Conservation (phyloP, 1,140 invertebrate genomes). For the Lordiphosa stackelbergi region DNA sequence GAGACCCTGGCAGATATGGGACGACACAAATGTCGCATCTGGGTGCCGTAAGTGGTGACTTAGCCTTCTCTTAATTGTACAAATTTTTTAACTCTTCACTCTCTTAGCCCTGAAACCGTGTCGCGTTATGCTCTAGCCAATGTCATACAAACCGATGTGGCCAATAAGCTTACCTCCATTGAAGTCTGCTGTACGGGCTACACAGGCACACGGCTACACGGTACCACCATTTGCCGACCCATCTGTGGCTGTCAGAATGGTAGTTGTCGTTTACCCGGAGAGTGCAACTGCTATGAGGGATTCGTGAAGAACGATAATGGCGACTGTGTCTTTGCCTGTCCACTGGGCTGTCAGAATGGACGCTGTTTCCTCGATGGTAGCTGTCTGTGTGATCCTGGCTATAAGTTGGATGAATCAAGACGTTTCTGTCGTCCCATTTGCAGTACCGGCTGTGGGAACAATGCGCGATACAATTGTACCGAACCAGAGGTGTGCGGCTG, state of each 20-base stretch:
- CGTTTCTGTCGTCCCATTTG: conserved; percentile 78
- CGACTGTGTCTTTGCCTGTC: conserved; percentile 69
- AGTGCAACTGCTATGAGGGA: conserved; percentile 79
- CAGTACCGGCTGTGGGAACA: conserved; percentile 67
- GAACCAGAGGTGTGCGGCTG: conserved; percentile 69
- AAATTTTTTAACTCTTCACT: too few species aligned
- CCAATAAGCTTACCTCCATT: conserved; percentile 40
- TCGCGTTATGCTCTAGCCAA: conserved; percentile 40
- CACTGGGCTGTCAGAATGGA: conserved; percentile 76
- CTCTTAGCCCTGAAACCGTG: conserved; percentile 38
- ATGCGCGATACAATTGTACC: conserved; percentile 64
- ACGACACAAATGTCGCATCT: conserved; percentile 56
- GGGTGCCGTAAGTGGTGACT: conserved; percentile 64
- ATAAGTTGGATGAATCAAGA: conserved; percentile 78
- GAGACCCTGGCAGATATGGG: conserved; percentile 23
- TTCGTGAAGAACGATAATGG: conserved; percentile 78
- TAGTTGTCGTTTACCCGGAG: conserved; percentile 79
- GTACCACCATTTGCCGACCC: conserved; percentile 78
- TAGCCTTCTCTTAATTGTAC: neutral
- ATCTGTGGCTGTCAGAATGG: conserved; percentile 80
- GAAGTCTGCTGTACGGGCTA: conserved; percentile 81
- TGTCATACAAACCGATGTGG: conserved; percentile 44
- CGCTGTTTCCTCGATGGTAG: conserved; percentile 77
- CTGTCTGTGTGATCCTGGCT: conserved; percentile 83
- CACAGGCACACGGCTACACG: conserved; percentile 76